Evolutionary conservation across 2,113 vertebrate species (phyloP).

Genomic region (Ophthalmolycus amberensis): DNA sequence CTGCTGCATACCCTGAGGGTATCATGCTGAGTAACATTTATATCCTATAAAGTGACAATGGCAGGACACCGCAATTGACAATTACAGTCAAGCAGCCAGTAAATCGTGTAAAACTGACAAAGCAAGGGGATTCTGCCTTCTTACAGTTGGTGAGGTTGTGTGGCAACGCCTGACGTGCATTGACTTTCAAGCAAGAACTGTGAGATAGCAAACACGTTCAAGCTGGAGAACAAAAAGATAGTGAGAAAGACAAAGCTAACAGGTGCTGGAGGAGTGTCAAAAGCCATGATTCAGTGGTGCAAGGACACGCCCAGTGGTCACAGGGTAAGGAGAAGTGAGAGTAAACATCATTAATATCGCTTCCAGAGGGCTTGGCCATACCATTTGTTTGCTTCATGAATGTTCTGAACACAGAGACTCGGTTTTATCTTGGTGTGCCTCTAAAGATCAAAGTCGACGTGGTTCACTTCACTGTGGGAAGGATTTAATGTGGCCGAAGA

Average conservation of each 20-base stretch:
- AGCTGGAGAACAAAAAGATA: slow-evolving; percentile 42
- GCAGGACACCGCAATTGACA: neutral
- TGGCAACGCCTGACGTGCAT: slow-evolving; percentile 2
- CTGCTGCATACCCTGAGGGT: neutral
- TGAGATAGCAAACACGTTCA: slow-evolving; percentile 31
- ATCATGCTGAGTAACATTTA: neutral
- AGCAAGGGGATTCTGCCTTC: neutral
- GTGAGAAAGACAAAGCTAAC: slow-evolving; percentile 42
- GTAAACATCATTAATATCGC: slow-evolving; percentile 74
- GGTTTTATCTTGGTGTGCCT: slow-evolving; percentile 17
- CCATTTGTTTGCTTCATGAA: slow-evolving; percentile 51
- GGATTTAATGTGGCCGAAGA: neutral
- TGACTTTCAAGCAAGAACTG: slow-evolving; percentile 22
- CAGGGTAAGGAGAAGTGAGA: slow-evolving; percentile 63
- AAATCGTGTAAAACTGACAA: slow-evolving; percentile 17
- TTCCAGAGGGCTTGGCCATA: slow-evolving; percentile 47
- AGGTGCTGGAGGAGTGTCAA: slow-evolving; percentile 57
- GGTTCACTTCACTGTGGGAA: neutral
- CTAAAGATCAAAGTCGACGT: neutral
- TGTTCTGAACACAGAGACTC: slow-evolving; percentile 30
- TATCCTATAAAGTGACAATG: slow-evolving; percentile 18
- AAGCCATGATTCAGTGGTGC: slow-evolving; percentile 65
- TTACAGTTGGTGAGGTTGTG: neutral
- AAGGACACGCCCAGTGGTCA: slow-evolving; percentile 64
- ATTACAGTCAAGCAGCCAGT: slow-evolving; percentile 12